Conservation (phyloP, 2,113 vertebrate species). For the Zosterops pallidus region DNA sequence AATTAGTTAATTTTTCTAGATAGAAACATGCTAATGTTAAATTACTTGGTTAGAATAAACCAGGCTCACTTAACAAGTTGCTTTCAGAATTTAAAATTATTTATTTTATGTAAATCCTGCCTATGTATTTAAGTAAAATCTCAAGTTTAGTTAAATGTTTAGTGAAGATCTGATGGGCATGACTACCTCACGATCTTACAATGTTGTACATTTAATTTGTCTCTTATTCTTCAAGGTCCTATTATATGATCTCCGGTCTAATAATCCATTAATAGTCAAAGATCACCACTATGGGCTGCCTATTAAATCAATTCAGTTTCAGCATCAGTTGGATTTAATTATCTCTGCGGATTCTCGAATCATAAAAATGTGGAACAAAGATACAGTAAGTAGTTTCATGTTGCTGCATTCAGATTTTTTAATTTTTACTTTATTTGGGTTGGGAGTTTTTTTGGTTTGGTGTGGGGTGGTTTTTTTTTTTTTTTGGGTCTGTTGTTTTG, state of each 20-base stretch:
- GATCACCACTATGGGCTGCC: conserved; percentile 95
- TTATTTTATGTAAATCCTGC: neutral
- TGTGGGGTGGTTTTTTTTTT: too few species aligned
- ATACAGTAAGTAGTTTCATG: conserved; percentile 78
- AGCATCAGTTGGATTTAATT: conserved; percentile 85
- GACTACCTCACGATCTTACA: neutral
- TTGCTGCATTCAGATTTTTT: neutral
- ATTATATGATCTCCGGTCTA: conserved; percentile 94
- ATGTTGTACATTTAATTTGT: neutral
- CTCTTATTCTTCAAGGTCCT: conserved; percentile 78
- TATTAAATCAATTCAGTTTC: conserved; percentile 91
- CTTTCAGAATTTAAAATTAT: neutral
- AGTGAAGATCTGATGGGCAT: neutral
- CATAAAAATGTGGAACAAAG: conserved; percentile 96
- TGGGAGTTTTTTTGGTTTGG: neutral
- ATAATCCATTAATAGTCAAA: conserved; percentile 87
- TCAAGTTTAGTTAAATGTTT: neutral
- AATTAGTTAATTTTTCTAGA: neutral
- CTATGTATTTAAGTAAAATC: neutral
- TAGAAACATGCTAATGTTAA: neutral
- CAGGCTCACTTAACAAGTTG: neutral
- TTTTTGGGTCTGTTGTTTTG: neutral
- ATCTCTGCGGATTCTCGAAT: conserved; percentile 94
- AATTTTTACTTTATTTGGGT: neutral
- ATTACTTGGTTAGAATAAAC: neutral